Conservation (phyloP, 2,888 invertebrate species). For the Entomobrya proxima region DNA sequence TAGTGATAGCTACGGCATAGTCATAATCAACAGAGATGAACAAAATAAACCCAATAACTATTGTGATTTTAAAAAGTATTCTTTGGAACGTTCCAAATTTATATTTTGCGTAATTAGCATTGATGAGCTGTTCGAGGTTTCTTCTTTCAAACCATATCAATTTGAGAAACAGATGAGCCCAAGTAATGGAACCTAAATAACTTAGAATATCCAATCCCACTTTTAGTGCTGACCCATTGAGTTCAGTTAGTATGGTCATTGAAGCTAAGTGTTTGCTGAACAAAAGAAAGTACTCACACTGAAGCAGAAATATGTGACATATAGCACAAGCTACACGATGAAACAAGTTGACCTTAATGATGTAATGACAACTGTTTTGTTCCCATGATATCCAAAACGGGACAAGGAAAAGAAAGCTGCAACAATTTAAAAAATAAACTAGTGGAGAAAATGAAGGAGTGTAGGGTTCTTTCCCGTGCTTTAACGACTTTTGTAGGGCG, state of each 20-base stretch:
- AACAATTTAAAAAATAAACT: too few species aligned
- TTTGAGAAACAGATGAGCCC: not conserved
- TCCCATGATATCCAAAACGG: too few species aligned
- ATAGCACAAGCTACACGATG: not conserved
- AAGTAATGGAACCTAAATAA: not conserved
- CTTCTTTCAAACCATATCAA: not conserved
- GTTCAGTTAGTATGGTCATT: not conserved
- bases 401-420: too few species aligned
- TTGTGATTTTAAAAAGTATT: not conserved
- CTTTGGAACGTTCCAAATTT: not conserved
- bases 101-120: too few species aligned
- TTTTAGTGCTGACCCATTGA: not conserved
- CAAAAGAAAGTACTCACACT: not conserved
- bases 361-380: too few species aligned
- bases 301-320: not conserved
- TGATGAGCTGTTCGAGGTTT: not conserved
- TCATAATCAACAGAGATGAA: not conserved
- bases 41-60: not conserved
- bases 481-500: too few species aligned
- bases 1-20: not conserved
- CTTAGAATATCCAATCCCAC: not conserved
- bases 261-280: not conserved
- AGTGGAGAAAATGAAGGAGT: too few species aligned
- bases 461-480: too few species aligned
- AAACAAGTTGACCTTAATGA: too few species aligned